These are phyloP conservation scores for Lophius piscatorius DNA, from an alignment of 2,113 vertebrate genomes.

Conservation along the genomic window DNA sequence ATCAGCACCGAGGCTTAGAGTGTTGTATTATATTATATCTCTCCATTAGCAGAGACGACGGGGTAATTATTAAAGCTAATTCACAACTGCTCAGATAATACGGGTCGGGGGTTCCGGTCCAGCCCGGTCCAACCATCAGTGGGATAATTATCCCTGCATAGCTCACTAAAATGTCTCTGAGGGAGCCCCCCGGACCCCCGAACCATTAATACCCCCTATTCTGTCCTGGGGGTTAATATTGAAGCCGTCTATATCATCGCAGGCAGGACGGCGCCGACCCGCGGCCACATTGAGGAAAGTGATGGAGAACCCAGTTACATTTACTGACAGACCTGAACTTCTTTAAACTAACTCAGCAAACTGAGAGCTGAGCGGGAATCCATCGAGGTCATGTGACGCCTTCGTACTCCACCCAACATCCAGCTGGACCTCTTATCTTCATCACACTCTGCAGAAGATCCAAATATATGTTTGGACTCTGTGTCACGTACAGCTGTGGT, in stretches of 20 bases:
- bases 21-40: too few relatives aligned
- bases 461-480: too few relatives aligned
- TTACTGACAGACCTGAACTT: too few relatives aligned
- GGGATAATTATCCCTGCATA: conserved; percentile 51
- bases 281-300: conserved; percentile 20
- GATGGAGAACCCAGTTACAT: too few relatives aligned
- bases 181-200: conserved; percentile 9
- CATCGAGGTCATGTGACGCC: too few relatives aligned
- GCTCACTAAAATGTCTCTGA: conserved; percentile 42
- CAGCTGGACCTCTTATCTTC: too few relatives aligned
- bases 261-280: conserved; percentile 26
- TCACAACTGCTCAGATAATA: conserved; percentile 15
- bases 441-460: too few relatives aligned
- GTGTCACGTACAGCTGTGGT: too few relatives aligned
- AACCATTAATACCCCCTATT: conserved; percentile 36
- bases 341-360: too few relatives aligned
- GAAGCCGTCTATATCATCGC: conserved; percentile 6
- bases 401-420: too few relatives aligned
- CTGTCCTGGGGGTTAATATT: conserved; percentile 37
- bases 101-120: conserved; percentile 31
- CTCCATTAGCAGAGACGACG: conserved; percentile 20
- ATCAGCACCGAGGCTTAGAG: too few relatives aligned
- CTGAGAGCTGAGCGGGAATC: too few relatives aligned
- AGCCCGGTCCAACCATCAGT: conserved; percentile 27
- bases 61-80: conserved; percentile 7